Conservation (phyloP, 1,140 invertebrate species). For the Bombyx mandarina region DNA sequence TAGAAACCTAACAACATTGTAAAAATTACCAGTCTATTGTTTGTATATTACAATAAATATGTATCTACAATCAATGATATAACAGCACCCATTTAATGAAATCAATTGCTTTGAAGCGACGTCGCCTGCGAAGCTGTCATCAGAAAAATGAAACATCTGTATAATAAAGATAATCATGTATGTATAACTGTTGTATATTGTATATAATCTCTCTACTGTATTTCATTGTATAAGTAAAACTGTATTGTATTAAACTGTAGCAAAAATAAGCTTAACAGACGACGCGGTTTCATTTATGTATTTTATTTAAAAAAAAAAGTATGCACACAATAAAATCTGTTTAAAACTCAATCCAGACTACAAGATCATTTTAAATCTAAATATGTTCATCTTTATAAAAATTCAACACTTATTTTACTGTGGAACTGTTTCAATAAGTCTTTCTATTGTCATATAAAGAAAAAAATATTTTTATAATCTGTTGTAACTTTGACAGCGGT, state of each 20-base stretch:
- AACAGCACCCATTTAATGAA: slow-evolving; percentile 63
- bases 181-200: slow-evolving; percentile 64
- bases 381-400: slow-evolving; percentile 66
- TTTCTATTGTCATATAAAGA: slow-evolving; percentile 61
- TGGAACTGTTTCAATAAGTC: slow-evolving; percentile 68
- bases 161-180: slow-evolving; percentile 64
- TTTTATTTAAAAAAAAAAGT: slow-evolving; percentile 21
- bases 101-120: slow-evolving; percentile 30
- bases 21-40: slow-evolving; percentile 68
- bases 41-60: slow-evolving; percentile 67
- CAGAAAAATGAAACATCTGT: slow-evolving; percentile 43
- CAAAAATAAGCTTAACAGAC: slow-evolving; percentile 63
- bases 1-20: slow-evolving; percentile 69
- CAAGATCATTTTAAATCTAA: slow-evolving; percentile 64
- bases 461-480: slow-evolving; percentile 31
- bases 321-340: slow-evolving; percentile 63
- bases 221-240: slow-evolving; percentile 31
- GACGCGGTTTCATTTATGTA: slow-evolving; percentile 24
- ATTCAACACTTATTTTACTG: slow-evolving; percentile 69
- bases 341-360: slow-evolving; percentile 67
- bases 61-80: slow-evolving; percentile 68
- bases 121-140: slow-evolving; percentile 47
- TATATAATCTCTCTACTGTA: slow-evolving; percentile 22
- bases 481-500: slow-evolving; percentile 48
- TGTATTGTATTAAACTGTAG: slow-evolving; percentile 35